These are phyloP conservation scores for Hirtodrosophila cameraria DNA, from an alignment of 2,888 invertebrate genomes.

Conservation along the genomic window DNA sequence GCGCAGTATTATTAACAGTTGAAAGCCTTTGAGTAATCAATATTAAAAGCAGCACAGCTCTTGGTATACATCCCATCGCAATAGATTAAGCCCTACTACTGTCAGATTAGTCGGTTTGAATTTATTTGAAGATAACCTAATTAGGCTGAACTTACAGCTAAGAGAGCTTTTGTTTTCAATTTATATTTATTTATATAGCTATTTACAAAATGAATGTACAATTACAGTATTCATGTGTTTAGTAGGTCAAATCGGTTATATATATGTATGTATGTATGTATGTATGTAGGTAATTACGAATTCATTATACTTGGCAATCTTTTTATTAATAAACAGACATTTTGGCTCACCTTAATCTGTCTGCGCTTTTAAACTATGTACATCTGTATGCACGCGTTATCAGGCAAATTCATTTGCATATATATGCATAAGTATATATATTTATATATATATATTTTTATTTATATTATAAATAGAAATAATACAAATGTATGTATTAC, in stretches of 20 bases:
- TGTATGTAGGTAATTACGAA: too few species aligned
- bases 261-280: too few species aligned
- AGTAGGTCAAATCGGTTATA: too few species aligned
- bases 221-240: too few species aligned
- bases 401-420: background rate
- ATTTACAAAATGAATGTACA: too few species aligned
- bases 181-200: too few species aligned
- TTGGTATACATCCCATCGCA: slow-evolving; percentile 38
- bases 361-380: too few species aligned
- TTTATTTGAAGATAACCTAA: slow-evolving; percentile 1
- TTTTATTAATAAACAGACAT: too few species aligned
- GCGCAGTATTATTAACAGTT: slow-evolving; percentile 9
- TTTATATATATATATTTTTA: background rate
- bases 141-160: slow-evolving; percentile 32
- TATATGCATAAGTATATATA: background rate
- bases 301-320: too few species aligned
- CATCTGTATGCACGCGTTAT: background rate
- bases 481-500: too few species aligned
- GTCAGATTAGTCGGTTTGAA: slow-evolving; percentile 18
- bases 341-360: background rate
- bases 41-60: slow-evolving; percentile 26
- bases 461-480: too few species aligned
- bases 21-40: slow-evolving; percentile 18
- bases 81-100: slow-evolving; percentile 42
- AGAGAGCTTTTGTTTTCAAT: slow-evolving; percentile 2